phyloP scores from a whole-genome alignment of 2,113 vertebrate genomes.

The Festucalex cinctus region DNA sequence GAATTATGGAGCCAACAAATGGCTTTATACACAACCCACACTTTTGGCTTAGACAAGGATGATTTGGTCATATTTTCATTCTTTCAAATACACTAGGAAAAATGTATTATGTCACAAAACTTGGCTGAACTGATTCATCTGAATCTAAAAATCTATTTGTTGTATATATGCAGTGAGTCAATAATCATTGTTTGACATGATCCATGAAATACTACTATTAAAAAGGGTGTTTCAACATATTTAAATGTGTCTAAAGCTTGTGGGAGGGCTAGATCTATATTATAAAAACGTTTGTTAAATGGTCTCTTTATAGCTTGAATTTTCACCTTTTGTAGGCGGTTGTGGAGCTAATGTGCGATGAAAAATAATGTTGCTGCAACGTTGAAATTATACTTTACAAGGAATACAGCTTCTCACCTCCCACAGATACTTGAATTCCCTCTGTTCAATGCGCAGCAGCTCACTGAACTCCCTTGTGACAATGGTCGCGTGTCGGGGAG shows the following conservation, averaged over 20 bases:
- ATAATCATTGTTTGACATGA: too few relatives aligned
- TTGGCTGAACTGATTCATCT: neutral
- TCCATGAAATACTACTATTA: too few relatives aligned
- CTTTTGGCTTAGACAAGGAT: conserved; percentile 11
- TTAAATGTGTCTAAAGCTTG: too few relatives aligned
- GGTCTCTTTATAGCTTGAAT: too few relatives aligned
- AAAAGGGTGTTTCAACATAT: too few relatives aligned
- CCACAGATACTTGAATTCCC: conserved; percentile 94
- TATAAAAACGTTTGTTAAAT: too few relatives aligned
- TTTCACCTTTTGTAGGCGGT: too few relatives aligned
- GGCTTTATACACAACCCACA: conserved; percentile 4
- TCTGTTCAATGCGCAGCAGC: conserved; percentile 92
- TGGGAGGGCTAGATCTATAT: too few relatives aligned
- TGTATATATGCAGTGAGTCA: neutral
- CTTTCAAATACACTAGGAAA: conserved; percentile 14
- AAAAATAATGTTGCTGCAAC: too few relatives aligned
- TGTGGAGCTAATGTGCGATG: too few relatives aligned
- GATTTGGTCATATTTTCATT: conserved; percentile 18
- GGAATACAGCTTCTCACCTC: conserved; percentile 80
- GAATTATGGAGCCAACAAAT: neutral
- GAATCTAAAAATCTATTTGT: neutral
- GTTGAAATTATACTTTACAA: too few relatives aligned
- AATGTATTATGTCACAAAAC: neutral
- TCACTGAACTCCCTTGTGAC: conserved; percentile 90
- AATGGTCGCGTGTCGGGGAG: conserved; percentile 94